Evolutionary conservation across 2,113 vertebrate genomes (phyloP).

Genomic region (Phaetusa simplex): DNA sequence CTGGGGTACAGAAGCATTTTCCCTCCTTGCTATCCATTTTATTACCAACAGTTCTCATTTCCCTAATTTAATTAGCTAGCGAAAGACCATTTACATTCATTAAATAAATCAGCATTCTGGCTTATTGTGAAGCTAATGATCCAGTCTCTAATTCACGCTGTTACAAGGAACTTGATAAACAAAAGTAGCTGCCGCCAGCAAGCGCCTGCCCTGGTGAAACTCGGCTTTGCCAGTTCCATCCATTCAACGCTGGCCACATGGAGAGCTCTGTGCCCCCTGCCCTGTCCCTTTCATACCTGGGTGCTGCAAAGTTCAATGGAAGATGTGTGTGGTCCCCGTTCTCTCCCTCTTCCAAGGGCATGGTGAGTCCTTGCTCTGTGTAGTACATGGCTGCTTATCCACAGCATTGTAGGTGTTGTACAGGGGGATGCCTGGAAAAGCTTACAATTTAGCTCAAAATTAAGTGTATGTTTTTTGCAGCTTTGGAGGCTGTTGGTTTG

Average conservation of each 20-base stretch:
- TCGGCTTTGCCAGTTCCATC: neutral
- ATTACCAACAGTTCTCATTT: constrained; percentile 35
- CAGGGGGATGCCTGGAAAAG: neutral
- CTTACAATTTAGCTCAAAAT: neutral
- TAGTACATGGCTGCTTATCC: neutral
- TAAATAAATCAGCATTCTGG: constrained; percentile 61
- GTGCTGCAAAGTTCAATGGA: neutral
- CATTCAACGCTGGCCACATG: neutral
- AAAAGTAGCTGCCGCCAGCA: constrained; percentile 32
- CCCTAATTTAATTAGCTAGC: constrained; percentile 59
- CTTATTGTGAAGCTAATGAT: constrained; percentile 65
- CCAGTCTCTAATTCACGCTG: constrained; percentile 15
- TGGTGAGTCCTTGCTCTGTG: neutral
- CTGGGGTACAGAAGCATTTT: neutral
- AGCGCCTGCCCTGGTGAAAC: neutral
- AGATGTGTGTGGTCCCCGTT: neutral
- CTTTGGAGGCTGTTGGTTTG: neutral
- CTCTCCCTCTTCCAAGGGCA: neutral
- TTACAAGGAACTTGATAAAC: constrained; percentile 39
- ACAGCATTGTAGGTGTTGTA: neutral
- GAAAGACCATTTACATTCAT: constrained; percentile 60
- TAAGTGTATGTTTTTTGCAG: neutral
- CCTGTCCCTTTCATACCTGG: neutral
- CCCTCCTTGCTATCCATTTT: constrained; percentile 6
- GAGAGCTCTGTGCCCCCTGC: neutral